Base-by-base conservation (phyloP, 2,797 vertebrate species). In the Acropternis orthonyx region DNA sequence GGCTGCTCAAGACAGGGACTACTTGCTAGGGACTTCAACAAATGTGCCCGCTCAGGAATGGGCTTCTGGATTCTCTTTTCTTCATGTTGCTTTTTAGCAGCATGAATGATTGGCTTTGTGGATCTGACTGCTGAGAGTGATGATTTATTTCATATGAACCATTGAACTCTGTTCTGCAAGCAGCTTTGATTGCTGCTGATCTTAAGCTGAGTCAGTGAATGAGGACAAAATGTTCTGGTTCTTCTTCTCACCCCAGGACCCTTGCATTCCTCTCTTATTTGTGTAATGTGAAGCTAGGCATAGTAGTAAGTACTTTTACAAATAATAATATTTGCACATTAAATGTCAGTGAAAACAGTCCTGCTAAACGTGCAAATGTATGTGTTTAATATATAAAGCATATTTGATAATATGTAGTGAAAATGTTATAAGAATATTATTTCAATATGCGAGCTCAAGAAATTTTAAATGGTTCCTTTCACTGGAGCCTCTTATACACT, bases 151-250 rank as follows among this genome's bases (percentile, higher is more conserved):
- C 67, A 61, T 7, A 7, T 67, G 87, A 91, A 77, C 32, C 37
- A 52, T 9, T 91, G 81, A 93, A 76, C 65, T 87, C 67, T 0
- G 1, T 52, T 92, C 36, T 82, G 78, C 65, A 74, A 81, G 77
- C 6, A 79, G 8, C 34, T 76, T 76, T n/a, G 39, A 69, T 62
- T 63, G 43, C 30, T 56, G 12, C 48, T 79, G 55, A 89, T 65
- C 46, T 91, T 79, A 86, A 71, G 16, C 30, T 85, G 77, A 92
- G 67, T 79, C 90, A 92, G 65, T 87, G 85, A 59, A 20, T 9
- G 46, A 93, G 92, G 89, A 93, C 1, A 0, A 82, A 92, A 82
- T 56, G 80, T 95, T 88, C 89, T 84, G 39, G 14, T 84, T 93
- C 80, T 55, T 30, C 55, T 91, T 68, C 55, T 93, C 59, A 69